Conservation (phyloP, 2,888 invertebrate genomes). For the Anoplius nigerrimus region DNA sequence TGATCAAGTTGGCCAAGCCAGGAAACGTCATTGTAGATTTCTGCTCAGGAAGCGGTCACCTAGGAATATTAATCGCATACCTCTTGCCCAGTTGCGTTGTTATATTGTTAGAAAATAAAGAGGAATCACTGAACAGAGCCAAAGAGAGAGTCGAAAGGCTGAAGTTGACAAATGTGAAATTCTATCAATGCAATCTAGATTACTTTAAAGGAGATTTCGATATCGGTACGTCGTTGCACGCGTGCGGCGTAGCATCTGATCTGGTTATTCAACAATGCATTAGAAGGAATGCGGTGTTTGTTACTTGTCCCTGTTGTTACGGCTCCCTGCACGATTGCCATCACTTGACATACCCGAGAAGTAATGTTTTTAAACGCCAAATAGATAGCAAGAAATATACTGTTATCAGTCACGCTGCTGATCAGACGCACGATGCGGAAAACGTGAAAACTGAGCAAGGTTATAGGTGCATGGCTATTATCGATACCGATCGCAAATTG, state of each 20-base stretch:
- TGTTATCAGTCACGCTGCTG: slow-evolving; percentile 91
- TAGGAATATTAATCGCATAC: slow-evolving; percentile 90
- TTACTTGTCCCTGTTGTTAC: slow-evolving; percentile 96
- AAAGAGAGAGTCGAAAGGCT: slow-evolving; percentile 82
- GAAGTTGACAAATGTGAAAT: slow-evolving; percentile 83
- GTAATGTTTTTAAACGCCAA: slow-evolving; percentile 78
- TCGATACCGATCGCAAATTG: slow-evolving; percentile 90
- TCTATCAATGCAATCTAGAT: slow-evolving; percentile 93
- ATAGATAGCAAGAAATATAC: slow-evolving; percentile 81
- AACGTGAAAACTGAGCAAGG: slow-evolving; percentile 86
- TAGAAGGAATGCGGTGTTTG: slow-evolving; percentile 85
- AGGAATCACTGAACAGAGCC: slow-evolving; percentile 87
- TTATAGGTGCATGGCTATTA: slow-evolving; percentile 89
- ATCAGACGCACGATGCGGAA: slow-evolving; percentile 89
- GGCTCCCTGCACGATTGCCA: slow-evolving; percentile 90
- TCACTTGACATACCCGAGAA: slow-evolving; percentile 88
- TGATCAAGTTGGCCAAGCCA: slow-evolving; percentile 81
- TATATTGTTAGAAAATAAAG: slow-evolving; percentile 93
- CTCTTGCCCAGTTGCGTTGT: slow-evolving; percentile 86
- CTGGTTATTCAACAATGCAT: slow-evolving; percentile 91
- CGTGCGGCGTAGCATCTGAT: slow-evolving; percentile 96
- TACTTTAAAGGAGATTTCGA: slow-evolving; percentile 89
- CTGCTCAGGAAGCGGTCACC: slow-evolving; percentile 95
- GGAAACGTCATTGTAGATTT: slow-evolving; percentile 91
- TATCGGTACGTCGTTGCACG: slow-evolving; percentile 92